Base-by-base conservation (phyloP, 2,113 vertebrate genomes). In the Tapirus terrestris region DNA sequence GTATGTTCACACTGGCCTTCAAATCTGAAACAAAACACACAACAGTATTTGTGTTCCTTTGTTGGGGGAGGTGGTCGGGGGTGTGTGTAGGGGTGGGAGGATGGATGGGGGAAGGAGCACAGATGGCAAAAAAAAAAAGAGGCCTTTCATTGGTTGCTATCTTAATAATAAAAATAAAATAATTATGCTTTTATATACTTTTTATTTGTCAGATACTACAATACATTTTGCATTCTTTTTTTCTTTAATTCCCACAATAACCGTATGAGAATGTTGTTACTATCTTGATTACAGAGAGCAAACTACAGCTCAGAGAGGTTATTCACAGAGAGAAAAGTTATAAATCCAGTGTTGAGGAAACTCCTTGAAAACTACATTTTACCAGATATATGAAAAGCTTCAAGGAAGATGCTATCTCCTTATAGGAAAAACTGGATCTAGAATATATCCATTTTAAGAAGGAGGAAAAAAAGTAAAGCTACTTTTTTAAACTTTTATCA, bases 31-130 rank as follows among this genome's bases (percentile, higher is more conserved):
- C 16, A 76, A 89, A 60, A 84, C 61, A 70, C 8, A 36, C 1
- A 81, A 23, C 0, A 82, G n/a, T 43, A 14, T 1, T 27, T 80
- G 8, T 9, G 33, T 51, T 5, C 27, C 5, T 87, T 68, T 48
- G 21, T 79, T 5, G 31, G 9, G 9, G 5, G 48, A 4, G 1
- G 31, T 65, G 3, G 17, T 67, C 65, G 10, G n/a, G 36, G 56
- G 51, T 58, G 3, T 43, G 14, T 58, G 29, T 43, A 31, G 10
- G 8, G 11, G 14, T 63, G 33, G 29, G 7, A 18, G 3, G 0
- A 7, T 1, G 3, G 0, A 1, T 3, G 11, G 11, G 11, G 16
- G 3, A 20, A 12, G 5, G 2, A 11, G 0, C 13, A 51, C 0
- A 56, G 20, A 84, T 3, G 7, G 4, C 0, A 48, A 48, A 48